Conservation (phyloP, 2,797 vertebrate species). For the Bradypodion ventrale region DNA sequence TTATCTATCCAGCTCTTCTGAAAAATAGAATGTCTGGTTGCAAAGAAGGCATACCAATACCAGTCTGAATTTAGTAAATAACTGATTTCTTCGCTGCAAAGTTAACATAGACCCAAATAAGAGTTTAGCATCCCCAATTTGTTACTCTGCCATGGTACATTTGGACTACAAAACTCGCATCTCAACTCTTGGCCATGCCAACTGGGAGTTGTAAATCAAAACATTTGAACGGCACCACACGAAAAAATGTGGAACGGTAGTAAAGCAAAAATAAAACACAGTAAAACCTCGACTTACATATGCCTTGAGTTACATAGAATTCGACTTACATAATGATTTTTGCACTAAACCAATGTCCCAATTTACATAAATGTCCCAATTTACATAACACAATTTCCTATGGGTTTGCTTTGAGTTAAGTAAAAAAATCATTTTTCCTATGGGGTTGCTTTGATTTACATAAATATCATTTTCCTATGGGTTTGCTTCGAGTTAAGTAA, state of each 20-base stretch:
- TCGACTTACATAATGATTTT: too few species aligned
- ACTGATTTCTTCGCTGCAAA: neutral
- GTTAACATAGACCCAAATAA: neutral
- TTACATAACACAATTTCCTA: too few species aligned
- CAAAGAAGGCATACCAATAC: neutral
- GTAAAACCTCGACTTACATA: too few species aligned
- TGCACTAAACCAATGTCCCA: too few species aligned
- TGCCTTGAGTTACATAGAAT: too few species aligned
- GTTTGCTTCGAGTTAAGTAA: too few species aligned
- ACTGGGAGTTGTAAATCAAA: neutral
- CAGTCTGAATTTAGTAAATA: neutral
- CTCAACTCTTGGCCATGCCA: neutral
- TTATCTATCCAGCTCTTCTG: neutral
- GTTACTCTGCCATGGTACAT: neutral
- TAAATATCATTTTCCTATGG: too few species aligned
- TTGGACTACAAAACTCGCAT: neutral
- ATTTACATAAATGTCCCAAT: too few species aligned
- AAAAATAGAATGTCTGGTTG: neutral
- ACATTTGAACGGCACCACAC: neutral
- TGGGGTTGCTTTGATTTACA: too few species aligned
- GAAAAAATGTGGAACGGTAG: neutral
- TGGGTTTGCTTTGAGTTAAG: too few species aligned
- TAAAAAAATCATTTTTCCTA: too few species aligned
- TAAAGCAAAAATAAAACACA: neutral
- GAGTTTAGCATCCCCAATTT: neutral